Base-by-base conservation (phyloP, 2,797 vertebrate genomes). In the Cyclura pinguis region DNA sequence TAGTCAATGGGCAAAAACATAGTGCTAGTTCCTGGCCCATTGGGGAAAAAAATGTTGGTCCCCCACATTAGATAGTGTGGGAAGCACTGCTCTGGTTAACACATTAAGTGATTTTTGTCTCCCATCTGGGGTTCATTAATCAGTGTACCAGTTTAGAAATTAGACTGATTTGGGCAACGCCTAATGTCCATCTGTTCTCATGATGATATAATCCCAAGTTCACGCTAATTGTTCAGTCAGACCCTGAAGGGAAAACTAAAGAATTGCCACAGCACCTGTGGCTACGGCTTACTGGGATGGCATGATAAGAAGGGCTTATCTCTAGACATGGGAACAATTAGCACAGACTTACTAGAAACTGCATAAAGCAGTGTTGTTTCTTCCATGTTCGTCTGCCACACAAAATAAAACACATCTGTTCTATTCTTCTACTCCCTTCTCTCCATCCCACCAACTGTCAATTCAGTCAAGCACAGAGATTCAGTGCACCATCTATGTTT, bases 271-370 rank as follows among this genome's bases (percentile, higher is more conserved):
- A 67, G 64, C 72, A 93, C 50, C 42, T 87, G 9, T 55, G 38
- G 50, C 87, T 92, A 90, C 50, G 64, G 16, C 91, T 94, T 91
- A 93, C 88, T 76, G 93, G 62, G 1, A 91, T 91, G 91, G 0
- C 0, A 0, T 83, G 81, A 93, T 20, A 85, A 38, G 16, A 86
- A 84, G 67, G 9, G 27, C 59, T 94, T 90, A 67, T 72, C 82
- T 90, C n/a, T 16, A 88, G 74, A 86, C 38, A 42, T 88, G 82
- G 50, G 32, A 95, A 88, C 20, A 94, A 89, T 90, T 88, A 96
- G 59, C 73, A 64, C 6, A 90, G 20, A 1, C 3, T 80, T 93
- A 90, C 84, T 0, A 86, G 72, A 94, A 95, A 88, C 0, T 10
- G 0, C n/a, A 84, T 86, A 90, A 89, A 90, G 8, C 64, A 77